Evolutionary conservation across 2,797 vertebrate species (phyloP), one percentile per base, ranked within the genome.

Genomic region (Aphelocoma californica): DNA sequence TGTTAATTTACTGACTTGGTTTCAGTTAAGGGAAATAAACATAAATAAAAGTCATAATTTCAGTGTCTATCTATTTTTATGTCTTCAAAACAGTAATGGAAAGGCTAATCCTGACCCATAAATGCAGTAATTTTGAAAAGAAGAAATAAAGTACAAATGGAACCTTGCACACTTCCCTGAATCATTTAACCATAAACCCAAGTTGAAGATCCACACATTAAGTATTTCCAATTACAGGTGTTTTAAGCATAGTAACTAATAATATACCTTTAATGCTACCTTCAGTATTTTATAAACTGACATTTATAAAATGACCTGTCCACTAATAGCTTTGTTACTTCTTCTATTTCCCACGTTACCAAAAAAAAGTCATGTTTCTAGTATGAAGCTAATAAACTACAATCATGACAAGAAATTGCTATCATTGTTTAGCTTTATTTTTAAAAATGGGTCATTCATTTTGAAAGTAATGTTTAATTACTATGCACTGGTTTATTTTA

Each of bases 171-270:
- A 28, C 6, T 6, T n/a, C 1, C 9, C 14, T 1, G 0, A 67
- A 53, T 50, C 34, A 64, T 81, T 58, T 56, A 67, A 53, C 8
- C 25, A 60, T 48, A 87, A 91, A 45, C 1, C 14, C 15, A 70
- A 13, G 40, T 0, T 60, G 26, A 74, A 54, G 45, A 77, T 8
- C 10, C 47, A 47, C 31, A 69, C 3, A 28, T 42, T n/a, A 57
- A 6, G 5, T 56, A 67, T 44, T 71, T 67, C 29, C 32, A 12
- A 18, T n/a, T 26, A 32, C 3, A 36, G 0, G 0, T 47, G 10
- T 31, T 81, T 74, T 42, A 83, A 61, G 25, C 1, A 4, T 23
- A 51, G 18, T 13, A 77, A n/a, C 15, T 69, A 62, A 54, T 28
- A 57, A 29, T 9, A 84, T 7, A 56, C 1, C 18, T 47, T 64